These are phyloP conservation scores for Sceliomorpha sp. DNA, from an alignment of 2,888 invertebrate genomes.

Conservation along the genomic window DNA sequence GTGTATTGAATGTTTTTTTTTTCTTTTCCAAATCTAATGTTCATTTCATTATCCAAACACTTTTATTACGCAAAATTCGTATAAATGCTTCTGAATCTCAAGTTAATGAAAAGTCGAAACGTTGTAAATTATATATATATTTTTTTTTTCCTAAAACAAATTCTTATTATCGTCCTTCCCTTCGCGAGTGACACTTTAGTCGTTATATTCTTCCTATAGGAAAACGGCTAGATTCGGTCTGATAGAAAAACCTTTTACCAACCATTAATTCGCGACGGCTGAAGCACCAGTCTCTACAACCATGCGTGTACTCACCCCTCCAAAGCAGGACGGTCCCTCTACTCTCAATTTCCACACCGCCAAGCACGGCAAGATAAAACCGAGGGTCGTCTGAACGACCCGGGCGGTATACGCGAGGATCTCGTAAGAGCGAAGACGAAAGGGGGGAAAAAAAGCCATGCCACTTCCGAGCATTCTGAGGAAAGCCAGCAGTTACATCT, in stretches of 20 bases:
- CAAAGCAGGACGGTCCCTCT: neutral
- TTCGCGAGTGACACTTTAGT: no score
- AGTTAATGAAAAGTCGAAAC: no score
- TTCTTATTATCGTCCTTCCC: no score
- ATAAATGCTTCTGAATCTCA: no score
- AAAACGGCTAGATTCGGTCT: conserved; percentile 11
- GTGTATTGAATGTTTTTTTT: no score
- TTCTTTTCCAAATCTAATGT: no score
- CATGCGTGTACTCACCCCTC: neutral
- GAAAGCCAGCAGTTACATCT: conserved; percentile 89
- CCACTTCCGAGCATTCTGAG: conserved; percentile 88
- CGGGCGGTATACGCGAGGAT: neutral
- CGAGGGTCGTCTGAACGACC: neutral
- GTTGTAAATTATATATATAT: no score
- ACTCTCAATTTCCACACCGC: neutral
- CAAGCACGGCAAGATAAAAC: conserved; percentile 14
- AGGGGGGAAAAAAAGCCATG: conserved; percentile 81
- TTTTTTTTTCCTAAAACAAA: no score
- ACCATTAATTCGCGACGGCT: neutral
- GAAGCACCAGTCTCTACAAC: conserved; percentile 1
- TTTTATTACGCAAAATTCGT: no score
- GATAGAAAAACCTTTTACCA: no score
- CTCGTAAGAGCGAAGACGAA: neutral
- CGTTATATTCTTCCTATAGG: conserved; percentile 17
- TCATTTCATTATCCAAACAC: no score